Evolutionary conservation across 2,888 invertebrate species (phyloP).

Genomic region (Athetis lepigone): DNA sequence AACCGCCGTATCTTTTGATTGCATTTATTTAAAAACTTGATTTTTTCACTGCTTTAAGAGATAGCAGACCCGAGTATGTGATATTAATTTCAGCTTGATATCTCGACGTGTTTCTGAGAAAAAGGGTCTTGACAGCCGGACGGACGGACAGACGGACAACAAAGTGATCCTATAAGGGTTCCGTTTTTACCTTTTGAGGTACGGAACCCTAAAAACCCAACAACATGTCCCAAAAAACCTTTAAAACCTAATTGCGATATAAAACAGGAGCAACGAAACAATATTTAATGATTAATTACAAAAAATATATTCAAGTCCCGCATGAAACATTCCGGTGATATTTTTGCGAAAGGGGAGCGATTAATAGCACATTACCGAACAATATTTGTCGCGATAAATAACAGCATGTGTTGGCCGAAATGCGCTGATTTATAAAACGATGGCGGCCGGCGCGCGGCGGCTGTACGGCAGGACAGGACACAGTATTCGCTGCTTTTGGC

Average conservation of each 20-base stretch:
- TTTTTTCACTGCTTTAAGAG: too few relatives aligned
- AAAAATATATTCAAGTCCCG: conserved; percentile 55
- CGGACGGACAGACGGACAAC: too few relatives aligned
- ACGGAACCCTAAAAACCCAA: conserved; percentile 36
- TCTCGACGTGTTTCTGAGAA: too few relatives aligned
- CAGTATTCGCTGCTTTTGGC: conserved; percentile 12
- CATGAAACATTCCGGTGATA: conserved; percentile 50
- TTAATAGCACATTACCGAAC: conserved; percentile 73
- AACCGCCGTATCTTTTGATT: too few relatives aligned
- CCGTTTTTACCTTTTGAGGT: too few relatives aligned
- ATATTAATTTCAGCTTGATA: too few relatives aligned
- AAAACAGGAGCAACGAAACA: conserved; percentile 42
- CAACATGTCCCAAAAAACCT: conserved; percentile 12
- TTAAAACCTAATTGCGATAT: conserved; percentile 30
- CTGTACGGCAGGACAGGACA: conserved; percentile 26
- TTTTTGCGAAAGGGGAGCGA: conserved; percentile 61
- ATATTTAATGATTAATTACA: conserved; percentile 62
- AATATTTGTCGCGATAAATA: conserved; percentile 81
- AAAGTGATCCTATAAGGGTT: too few relatives aligned
- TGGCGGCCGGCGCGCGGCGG: conserved; percentile 3
- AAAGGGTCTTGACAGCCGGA: too few relatives aligned
- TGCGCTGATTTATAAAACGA: conserved; percentile 64
- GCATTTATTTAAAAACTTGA: too few relatives aligned
- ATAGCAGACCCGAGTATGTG: too few relatives aligned
- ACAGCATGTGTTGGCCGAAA: conserved; percentile 65